These are phyloP conservation scores for Girardinus metallicus DNA, from an alignment of 2,797 vertebrate genomes.

Conservation along the genomic window DNA sequence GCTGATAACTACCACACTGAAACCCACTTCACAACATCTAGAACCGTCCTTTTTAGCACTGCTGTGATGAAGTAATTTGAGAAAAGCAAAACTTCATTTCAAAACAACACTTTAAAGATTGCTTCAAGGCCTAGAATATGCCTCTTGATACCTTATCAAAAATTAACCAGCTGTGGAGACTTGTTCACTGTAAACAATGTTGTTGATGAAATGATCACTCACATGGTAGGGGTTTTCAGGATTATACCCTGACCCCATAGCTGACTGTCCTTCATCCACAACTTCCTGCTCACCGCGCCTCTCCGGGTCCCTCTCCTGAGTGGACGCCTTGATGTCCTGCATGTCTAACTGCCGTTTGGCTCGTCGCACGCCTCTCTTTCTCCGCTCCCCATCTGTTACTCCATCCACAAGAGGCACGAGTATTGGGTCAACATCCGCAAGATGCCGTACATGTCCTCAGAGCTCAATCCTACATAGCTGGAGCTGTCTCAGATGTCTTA, in stretches of 20 bases:
- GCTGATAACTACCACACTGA: background rate
- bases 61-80: conserved; percentile 42
- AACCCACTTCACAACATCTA: background rate
- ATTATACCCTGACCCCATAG: conserved; percentile 79
- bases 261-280: conserved; percentile 61
- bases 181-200: conserved; percentile 41
- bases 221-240: conserved; percentile 94
- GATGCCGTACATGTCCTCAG: conserved; percentile 70
- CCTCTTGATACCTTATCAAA: conserved; percentile 57
- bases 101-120: conserved; percentile 52
- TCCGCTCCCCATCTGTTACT: conserved; percentile 84
- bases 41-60: background rate
- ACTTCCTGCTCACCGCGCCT: conserved; percentile 63
- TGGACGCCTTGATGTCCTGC: conserved; percentile 71
- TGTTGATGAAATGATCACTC: conserved; percentile 64
- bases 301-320: conserved; percentile 65
- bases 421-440: conserved; percentile 78
- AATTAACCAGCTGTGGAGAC: conserved; percentile 36
- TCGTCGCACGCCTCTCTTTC: conserved; percentile 82
- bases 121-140: conserved; percentile 41
- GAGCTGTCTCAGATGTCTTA: conserved; percentile 65
- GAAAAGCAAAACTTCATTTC: conserved; percentile 49
- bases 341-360: conserved; percentile 79
- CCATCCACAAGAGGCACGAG: conserved; percentile 70
- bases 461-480: conserved; percentile 72